phyloP scores from a whole-genome alignment of 1,140 invertebrate species.

The Diachasma alloeum region DNA sequence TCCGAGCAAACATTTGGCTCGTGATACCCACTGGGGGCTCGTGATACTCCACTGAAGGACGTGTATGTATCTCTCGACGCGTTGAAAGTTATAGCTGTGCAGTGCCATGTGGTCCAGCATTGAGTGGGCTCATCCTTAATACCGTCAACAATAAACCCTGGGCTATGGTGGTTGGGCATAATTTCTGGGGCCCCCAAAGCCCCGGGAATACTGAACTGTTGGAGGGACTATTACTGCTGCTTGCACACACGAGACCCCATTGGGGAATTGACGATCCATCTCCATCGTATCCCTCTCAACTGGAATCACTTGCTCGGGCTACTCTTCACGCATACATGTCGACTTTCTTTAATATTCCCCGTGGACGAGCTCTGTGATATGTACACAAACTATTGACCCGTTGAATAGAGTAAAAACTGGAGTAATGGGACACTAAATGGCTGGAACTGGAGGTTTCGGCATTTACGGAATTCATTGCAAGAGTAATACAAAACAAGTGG shows the following conservation, averaged over 20 bases:
- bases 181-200: slow-evolving; percentile 10
- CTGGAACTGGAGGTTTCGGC: background rate
- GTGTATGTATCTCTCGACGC: slow-evolving; percentile 24
- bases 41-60: background rate
- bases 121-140: slow-evolving; percentile 61
- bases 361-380: background rate
- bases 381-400: slow-evolving; percentile 8
- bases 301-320: slow-evolving; percentile 39
- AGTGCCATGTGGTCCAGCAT: slow-evolving; percentile 58
- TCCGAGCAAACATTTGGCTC: slow-evolving; percentile 27
- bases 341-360: background rate
- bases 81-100: slow-evolving; percentile 34
- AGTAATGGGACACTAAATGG: background rate
- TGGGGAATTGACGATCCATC: slow-evolving; percentile 58
- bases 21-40: background rate
- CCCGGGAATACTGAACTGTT: slow-evolving; percentile 26
- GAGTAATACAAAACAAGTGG: too few relatives aligned
- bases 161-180: background rate
- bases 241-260: slow-evolving; percentile 36
- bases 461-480: too few relatives aligned
- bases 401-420: background rate
- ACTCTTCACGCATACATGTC: slow-evolving; percentile 4
- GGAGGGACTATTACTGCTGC: slow-evolving; percentile 51
- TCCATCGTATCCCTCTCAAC: slow-evolving; percentile 62
- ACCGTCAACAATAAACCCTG: slow-evolving; percentile 47